These are phyloP conservation scores for Platyrinchus mystaceus DNA, from an alignment of 2,797 vertebrate species.

Conservation along the genomic window DNA sequence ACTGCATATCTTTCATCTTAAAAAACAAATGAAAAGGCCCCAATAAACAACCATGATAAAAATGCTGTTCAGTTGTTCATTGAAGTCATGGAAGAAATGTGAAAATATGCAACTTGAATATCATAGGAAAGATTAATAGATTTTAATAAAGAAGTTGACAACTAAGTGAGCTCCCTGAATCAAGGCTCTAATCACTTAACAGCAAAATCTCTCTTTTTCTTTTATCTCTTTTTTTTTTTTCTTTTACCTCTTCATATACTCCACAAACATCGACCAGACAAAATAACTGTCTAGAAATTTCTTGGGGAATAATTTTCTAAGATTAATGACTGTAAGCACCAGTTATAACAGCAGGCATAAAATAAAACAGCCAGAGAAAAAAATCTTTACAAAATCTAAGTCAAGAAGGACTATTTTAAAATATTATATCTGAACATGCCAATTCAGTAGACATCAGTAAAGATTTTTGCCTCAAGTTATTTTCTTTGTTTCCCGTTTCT, in stretches of 20 bases:
- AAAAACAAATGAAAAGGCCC: not conserved
- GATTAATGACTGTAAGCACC: not conserved
- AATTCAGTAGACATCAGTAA: constrained; percentile 10
- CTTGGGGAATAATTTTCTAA: not conserved
- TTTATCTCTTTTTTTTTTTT: not conserved
- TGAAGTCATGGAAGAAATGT: not conserved
- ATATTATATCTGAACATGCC: constrained; percentile 8
- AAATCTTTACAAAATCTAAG: not conserved
- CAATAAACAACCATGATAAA: not conserved
- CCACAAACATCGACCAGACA: not conserved
- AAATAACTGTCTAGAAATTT: not conserved
- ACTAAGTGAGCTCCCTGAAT: not conserved
- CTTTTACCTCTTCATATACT: not conserved
- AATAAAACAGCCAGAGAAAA: not conserved
- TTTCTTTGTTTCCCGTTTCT: constrained; percentile 49
- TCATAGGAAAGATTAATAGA: not conserved
- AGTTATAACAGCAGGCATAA: not conserved
- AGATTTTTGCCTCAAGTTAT: constrained; percentile 43
- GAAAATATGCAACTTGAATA: not conserved
- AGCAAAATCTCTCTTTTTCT: not conserved
- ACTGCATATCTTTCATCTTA: not conserved
- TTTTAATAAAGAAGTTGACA: constrained; percentile 25
- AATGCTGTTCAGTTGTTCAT: not conserved
- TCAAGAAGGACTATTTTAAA: constrained; percentile 27
- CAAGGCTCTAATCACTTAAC: not conserved